Base-by-base conservation (phyloP, 2,797 vertebrate genomes). In the Chloroceryle amazona region DNA sequence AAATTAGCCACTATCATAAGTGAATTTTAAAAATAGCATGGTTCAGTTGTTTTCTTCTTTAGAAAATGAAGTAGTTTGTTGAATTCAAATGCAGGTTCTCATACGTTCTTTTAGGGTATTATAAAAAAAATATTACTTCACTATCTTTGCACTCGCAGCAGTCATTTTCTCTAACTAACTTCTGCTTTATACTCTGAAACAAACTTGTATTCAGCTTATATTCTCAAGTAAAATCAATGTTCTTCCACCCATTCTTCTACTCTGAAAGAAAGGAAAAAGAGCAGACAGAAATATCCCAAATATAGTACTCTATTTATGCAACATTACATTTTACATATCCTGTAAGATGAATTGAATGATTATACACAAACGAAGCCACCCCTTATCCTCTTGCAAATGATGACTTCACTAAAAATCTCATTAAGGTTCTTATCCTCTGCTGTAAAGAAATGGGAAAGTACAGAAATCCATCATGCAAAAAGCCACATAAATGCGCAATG, bases 391-490 rank as follows among this genome's bases (percentile, higher is more conserved):
- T 67, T 80, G 33, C 23, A 86, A 57, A 26, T 26, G 25, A 39
- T 71, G 74, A 80, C 39, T 95, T 86, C 47, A 61, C 60, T 74
- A 90, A 89, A 90, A 90, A 71, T 39, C 31, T 76, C 79, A 74
- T 68, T 39, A 37, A 90, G 5, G 10, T 80, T 86, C 49, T 90
- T 26, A 74, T 76, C 67, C 63, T 65, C 44, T 71, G 28, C 67
- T 74, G 31, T n/a, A 62, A 92, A 86, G 70, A 84, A 96, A 86
- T n/a, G 13, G 17, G 33, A 46, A 86, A 84, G 31, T 54, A 84
- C 93, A 93, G 37, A 76, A 90, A 92, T 67, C 22, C 17, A 44
- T 71, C 44, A 49, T 73, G 71, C 70, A 94, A 89, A 93, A 76
- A 85, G 22, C 52, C 47, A 80, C 10, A 11, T 15, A 82, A 82